phyloP scores from a whole-genome alignment of 2,888 invertebrate species.

The Sipunculus nudus region DNA sequence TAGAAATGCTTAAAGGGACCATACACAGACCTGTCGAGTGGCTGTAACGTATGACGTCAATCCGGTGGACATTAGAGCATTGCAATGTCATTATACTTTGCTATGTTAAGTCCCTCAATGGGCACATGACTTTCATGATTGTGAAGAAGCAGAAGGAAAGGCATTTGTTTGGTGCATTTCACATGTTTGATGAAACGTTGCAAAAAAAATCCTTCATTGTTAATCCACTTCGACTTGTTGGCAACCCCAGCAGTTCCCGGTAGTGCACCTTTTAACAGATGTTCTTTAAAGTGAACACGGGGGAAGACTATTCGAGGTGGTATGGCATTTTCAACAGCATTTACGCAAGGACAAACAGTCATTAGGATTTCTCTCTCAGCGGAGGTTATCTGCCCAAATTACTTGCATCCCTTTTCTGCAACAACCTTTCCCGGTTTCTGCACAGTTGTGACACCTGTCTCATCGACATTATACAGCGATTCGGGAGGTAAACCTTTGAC shows the following conservation, averaged over 20 bases:
- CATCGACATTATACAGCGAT: background rate
- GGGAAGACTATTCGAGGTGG: background rate
- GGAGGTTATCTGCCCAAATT: background rate
- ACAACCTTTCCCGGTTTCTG: background rate
- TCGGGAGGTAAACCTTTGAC: background rate
- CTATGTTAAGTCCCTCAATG: background rate
- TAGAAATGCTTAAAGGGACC: background rate
- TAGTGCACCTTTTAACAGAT: background rate
- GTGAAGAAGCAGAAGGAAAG: background rate
- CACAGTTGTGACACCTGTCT: background rate
- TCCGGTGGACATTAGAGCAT: background rate
- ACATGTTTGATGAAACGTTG: background rate
- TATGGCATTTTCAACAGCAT: conserved; percentile 1
- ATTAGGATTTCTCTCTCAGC: background rate
- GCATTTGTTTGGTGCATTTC: background rate
- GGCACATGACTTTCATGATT: background rate
- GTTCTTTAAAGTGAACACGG: conserved; percentile 3
- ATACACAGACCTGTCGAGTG: background rate
- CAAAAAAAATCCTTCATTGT: background rate
- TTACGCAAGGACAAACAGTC: background rate
- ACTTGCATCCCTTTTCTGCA: background rate
- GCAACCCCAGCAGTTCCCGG: background rate
- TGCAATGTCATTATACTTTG: background rate
- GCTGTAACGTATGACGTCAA: background rate
- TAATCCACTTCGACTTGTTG: background rate